phyloP scores from a whole-genome alignment of 1,140 invertebrate species.

The Aphaenogaster rudis region DNA sequence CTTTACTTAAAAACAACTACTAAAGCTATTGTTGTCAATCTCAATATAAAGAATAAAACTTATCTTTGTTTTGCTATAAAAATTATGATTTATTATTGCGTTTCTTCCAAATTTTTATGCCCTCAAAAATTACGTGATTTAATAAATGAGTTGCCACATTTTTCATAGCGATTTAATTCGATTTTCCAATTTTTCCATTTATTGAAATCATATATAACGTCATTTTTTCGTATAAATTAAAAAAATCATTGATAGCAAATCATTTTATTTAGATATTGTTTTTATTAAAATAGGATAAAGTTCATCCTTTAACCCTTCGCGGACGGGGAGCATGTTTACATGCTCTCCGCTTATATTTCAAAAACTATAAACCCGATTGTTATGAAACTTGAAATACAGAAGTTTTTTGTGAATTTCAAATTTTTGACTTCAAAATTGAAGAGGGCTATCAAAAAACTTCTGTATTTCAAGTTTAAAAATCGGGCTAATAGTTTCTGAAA shows the following conservation, averaged over 20 bases:
- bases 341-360: no score
- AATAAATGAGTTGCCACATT: not conserved
- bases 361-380: no score
- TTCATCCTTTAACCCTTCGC: not conserved
- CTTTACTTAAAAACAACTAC: not conserved
- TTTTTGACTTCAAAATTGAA: no score
- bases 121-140: not conserved
- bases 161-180: not conserved
- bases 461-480: no score
- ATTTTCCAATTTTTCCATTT: not conserved
- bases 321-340: no score
- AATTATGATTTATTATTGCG: not conserved
- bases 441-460: no score
- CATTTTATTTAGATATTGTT: not conserved
- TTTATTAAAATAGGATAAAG: not conserved
- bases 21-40: not conserved
- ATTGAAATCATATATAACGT: not conserved
- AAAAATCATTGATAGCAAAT: not conserved
- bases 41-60: not conserved
- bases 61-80: not conserved
- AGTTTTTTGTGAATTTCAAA: no score
- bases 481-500: no score
- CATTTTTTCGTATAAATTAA: not conserved
- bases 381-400: no score
- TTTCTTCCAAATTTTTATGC: not conserved